Conservation (phyloP, 2,888 invertebrate genomes). For the Podotricha telesiphe region DNA sequence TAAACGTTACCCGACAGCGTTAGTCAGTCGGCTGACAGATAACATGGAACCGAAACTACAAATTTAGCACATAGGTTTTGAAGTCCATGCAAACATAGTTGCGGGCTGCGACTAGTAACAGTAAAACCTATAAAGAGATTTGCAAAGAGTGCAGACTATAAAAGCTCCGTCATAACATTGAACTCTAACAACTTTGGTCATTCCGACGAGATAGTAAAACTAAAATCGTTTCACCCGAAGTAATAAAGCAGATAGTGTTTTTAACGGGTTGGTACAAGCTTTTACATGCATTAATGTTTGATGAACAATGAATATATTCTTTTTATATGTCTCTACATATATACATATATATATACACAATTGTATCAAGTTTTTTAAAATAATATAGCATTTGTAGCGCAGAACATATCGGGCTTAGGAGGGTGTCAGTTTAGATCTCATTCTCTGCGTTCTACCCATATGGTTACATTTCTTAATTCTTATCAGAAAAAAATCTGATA, state of each 20-base stretch:
- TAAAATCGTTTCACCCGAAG: slow-evolving; percentile 18
- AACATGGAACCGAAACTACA: no score
- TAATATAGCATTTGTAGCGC: no score
- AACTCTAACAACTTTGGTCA: slow-evolving; percentile 20
- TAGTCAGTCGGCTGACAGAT: no score
- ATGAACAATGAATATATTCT: neutral
- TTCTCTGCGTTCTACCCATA: no score
- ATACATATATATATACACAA: no score
- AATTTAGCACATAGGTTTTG: no score
- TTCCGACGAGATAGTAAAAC: slow-evolving; percentile 21
- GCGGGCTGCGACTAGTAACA: neutral
- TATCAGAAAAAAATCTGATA: no score
- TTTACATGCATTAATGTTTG: neutral
- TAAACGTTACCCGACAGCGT: no score
- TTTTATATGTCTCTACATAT: neutral
- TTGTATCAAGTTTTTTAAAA: no score
- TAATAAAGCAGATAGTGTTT: slow-evolving; percentile 20
- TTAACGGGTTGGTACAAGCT: neutral
- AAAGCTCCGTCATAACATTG: slow-evolving; percentile 25
- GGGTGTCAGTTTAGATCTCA: no score
- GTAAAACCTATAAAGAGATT: slow-evolving; percentile 23
- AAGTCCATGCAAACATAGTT: no score
- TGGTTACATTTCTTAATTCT: no score
- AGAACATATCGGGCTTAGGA: neutral
- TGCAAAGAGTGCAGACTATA: slow-evolving; percentile 27